phyloP scores from a whole-genome alignment of 2,797 vertebrate species.

The Acipenser transmontanus region DNA sequence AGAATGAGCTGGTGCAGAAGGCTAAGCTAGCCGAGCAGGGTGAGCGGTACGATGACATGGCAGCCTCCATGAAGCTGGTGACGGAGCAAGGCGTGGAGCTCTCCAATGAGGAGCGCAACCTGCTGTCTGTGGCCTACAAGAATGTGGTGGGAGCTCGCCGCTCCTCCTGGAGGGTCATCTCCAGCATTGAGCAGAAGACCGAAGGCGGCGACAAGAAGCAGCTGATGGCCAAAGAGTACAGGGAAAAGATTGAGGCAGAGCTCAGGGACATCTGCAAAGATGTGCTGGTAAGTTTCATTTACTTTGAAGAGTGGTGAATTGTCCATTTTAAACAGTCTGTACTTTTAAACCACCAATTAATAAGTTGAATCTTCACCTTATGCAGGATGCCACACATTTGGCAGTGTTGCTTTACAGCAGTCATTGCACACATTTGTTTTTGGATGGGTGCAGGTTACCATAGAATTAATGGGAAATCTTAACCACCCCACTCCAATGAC shows the following conservation, averaged over 20 bases:
- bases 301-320: no score
- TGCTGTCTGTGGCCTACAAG: constrained; percentile 98
- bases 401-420: no score
- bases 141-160: constrained; percentile 97
- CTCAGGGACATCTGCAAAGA: constrained; percentile 86
- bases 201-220: constrained; percentile 75
- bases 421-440: no score
- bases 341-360: no score
- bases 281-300: constrained; percentile 76
- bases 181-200: constrained; percentile 86
- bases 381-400: no score
- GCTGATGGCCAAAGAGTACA: constrained; percentile 79
- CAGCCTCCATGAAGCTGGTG: constrained; percentile 81
- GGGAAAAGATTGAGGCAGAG: constrained; percentile 85
- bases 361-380: no score
- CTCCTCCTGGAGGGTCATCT: constrained; percentile 92
- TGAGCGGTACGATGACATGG: constrained; percentile 98
- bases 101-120: constrained; percentile 89
- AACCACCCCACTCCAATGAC: no score
- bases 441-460: no score
- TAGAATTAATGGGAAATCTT: no score
- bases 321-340: no score
- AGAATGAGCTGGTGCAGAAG: constrained; percentile 77
- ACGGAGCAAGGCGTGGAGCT: constrained; percentile 71
- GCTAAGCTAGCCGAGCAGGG: constrained; percentile 97